phyloP scores from a whole-genome alignment of 2,888 invertebrate genomes.

The Drosophila antonietae region DNA sequence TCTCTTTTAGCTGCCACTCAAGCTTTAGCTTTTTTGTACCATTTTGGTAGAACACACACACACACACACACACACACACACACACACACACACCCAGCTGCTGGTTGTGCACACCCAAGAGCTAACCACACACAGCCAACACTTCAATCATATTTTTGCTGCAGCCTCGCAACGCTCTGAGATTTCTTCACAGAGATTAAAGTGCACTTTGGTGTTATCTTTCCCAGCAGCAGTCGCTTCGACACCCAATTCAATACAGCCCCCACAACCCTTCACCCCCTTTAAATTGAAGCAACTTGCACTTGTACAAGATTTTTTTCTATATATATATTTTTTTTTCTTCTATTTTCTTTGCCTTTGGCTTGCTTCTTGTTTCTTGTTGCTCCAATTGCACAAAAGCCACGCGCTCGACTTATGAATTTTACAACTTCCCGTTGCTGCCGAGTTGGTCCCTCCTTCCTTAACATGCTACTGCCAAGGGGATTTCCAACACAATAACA shows the following conservation, averaged over 20 bases:
- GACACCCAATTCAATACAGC: conserved; percentile 50
- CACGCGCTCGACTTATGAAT: conserved; percentile 78
- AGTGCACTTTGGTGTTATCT: conserved; percentile 81
- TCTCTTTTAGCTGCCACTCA: conserved; percentile 50
- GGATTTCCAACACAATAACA: conserved; percentile 32
- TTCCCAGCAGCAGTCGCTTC: conserved; percentile 64
- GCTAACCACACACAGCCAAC: conserved; percentile 26
- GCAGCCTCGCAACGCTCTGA: conserved; percentile 56
- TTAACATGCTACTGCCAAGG: conserved; percentile 22
- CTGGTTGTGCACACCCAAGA: not conserved
- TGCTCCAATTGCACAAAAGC: conserved; percentile 80
- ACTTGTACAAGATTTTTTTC: conserved; percentile 65
- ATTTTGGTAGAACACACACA: conserved; percentile 51
- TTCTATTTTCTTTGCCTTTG: conserved; percentile 19
- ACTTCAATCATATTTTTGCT: conserved; percentile 78
- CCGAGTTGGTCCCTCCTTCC: conserved; percentile 42
- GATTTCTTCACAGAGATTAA: conserved; percentile 78
- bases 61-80: conserved; percentile 33
- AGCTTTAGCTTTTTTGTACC: conserved; percentile 53
- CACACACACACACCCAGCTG: conserved; percentile 4
- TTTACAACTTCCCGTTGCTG: conserved; percentile 77
- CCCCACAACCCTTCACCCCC: not conserved
- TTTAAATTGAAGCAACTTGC: conserved; percentile 57
- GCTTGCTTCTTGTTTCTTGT: conserved; percentile 51
- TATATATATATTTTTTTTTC: conserved; percentile 14